phyloP scores from a whole-genome alignment of 2,113 vertebrate species.

The Suricata suricatta region DNA sequence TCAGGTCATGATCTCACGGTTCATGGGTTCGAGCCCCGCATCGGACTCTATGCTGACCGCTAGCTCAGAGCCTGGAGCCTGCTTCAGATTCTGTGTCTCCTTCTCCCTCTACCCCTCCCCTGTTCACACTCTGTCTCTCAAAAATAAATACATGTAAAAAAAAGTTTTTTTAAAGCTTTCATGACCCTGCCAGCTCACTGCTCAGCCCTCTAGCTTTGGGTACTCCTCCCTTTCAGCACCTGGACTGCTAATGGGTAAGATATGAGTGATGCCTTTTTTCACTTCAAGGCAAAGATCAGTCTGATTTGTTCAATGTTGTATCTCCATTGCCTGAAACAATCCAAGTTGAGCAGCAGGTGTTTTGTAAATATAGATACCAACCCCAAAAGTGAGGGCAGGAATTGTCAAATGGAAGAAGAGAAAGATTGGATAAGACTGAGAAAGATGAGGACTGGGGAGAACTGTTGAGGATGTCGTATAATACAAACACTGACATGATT shows the following conservation, averaged over 20 bases:
- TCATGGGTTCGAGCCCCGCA: too few relatives aligned
- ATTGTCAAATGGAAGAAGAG: background rate
- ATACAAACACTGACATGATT: background rate
- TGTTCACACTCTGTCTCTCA: too few relatives aligned
- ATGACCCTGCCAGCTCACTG: too few relatives aligned
- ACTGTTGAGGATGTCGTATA: background rate
- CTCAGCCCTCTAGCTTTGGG: too few relatives aligned
- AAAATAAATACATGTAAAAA: too few relatives aligned
- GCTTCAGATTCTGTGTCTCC: too few relatives aligned
- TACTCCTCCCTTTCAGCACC: fast-evolving
- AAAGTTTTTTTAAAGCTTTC: background rate
- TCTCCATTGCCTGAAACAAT: background rate
- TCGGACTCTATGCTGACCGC: too few relatives aligned
- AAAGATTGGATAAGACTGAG: background rate
- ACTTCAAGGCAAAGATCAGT: background rate
- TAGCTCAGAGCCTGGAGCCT: too few relatives aligned
- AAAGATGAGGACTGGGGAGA: background rate
- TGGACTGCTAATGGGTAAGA: too few relatives aligned
- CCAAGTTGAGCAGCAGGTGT: background rate
- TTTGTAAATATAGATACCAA: background rate
- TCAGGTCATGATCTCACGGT: too few relatives aligned
- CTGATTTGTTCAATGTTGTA: background rate
- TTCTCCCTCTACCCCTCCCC: too few relatives aligned
- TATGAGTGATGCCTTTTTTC: background rate
- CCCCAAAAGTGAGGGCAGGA: background rate